Conservation (phyloP, 2,113 vertebrate species). For the Oceanites oceanicus region DNA sequence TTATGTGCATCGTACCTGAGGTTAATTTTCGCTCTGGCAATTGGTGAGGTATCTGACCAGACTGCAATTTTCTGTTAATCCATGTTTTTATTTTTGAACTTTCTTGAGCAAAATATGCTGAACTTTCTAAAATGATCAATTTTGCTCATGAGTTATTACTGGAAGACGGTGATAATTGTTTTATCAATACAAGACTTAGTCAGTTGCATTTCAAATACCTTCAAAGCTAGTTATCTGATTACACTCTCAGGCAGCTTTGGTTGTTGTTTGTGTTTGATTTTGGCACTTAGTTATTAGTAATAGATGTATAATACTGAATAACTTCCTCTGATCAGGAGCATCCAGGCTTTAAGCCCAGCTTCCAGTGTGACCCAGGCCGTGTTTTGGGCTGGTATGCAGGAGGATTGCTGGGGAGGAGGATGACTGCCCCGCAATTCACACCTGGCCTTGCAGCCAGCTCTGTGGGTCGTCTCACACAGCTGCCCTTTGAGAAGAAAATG, state of each 20-base stretch:
- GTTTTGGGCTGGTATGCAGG: neutral
- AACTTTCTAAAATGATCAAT: slow-evolving; percentile 13
- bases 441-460: neutral
- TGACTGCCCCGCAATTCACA: neutral
- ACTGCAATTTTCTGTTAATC: neutral
- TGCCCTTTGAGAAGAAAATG: neutral
- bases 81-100: neutral
- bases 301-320: neutral
- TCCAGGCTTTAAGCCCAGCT: neutral
- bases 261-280: neutral
- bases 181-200: slow-evolving; percentile 36
- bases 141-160: slow-evolving; percentile 43
- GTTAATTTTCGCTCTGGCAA: neutral
- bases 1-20: neutral
- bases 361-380: neutral
- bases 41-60: neutral
- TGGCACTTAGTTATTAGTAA: neutral
- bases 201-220: slow-evolving; percentile 19
- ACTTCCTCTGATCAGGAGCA: neutral
- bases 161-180: slow-evolving; percentile 42
- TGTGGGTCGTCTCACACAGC: neutral
- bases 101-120: slow-evolving; percentile 9
- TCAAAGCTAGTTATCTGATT: neutral
- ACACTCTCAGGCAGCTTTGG: neutral
- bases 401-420: neutral